Evolutionary conservation across 2,888 invertebrate species (phyloP).

Genomic region (Drosophila gaucha): DNA sequence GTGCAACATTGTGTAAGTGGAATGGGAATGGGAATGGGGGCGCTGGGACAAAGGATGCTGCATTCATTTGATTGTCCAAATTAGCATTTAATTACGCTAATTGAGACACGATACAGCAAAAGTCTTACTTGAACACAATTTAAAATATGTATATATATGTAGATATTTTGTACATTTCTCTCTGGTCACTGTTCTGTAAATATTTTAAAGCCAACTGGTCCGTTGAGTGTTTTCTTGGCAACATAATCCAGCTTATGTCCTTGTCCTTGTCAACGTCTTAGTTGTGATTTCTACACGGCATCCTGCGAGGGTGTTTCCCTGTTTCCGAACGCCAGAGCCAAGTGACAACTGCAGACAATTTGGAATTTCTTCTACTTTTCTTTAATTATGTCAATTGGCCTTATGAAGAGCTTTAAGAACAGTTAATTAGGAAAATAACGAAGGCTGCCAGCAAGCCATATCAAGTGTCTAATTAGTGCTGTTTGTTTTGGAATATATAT

Average conservation of each 20-base stretch:
- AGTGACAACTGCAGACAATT: constrained; percentile 45
- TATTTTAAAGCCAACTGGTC: constrained; percentile 22
- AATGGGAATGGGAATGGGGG: background rate
- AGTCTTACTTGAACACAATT: background rate
- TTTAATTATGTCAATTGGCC: constrained; percentile 55
- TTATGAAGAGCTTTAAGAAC: constrained; percentile 7
- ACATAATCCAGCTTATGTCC: constrained; percentile 32
- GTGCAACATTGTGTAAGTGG: constrained; percentile 13
- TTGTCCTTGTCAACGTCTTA: constrained; percentile 14
- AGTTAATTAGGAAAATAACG: constrained; percentile 14
- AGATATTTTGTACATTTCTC: background rate
- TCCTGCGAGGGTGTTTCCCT: background rate
- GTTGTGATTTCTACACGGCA: background rate
- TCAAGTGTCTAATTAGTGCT: constrained; percentile 36
- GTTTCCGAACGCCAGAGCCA: background rate
- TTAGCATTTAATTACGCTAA: constrained; percentile 47
- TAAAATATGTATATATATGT: no score
- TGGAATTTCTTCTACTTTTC: constrained; percentile 19
- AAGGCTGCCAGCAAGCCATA: constrained; percentile 17
- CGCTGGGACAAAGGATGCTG: background rate
- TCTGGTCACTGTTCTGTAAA: constrained; percentile 6
- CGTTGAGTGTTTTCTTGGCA: constrained; percentile 15
- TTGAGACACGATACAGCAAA: constrained; percentile 17
- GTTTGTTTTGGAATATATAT: constrained; percentile 3
- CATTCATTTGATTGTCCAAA: constrained; percentile 37